Evolutionary conservation across 2,113 vertebrate genomes (phyloP), one percentile per base, ranked within the genome.

Genomic region (Indri indri): DNA sequence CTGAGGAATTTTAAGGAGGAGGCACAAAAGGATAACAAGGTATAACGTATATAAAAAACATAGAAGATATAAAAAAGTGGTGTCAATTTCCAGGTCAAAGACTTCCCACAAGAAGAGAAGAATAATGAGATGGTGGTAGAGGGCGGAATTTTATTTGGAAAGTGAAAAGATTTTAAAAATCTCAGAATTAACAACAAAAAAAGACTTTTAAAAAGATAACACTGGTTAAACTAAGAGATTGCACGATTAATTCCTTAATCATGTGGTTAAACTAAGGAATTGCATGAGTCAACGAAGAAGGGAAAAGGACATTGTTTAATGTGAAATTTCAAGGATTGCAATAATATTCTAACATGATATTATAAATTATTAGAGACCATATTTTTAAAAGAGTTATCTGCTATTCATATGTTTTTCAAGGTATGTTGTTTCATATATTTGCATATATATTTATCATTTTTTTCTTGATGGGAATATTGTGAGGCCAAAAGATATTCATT

Each of bases 121-220:
- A 1, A 2, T 18, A n/a, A 4, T 0, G 22, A 80, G 2, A 2
- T 6, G 5, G 10, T 37, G 34, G 25, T 61, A 32, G 8, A 61
- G 3, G 5, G 70, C 13, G 3, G 3, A 14, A 63, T 86, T 45
- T 32, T 85, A 32, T 42, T 70, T 23, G 7, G 37, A 74, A 74
- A 45, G 30, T 63, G 25, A 93, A 68, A 66, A 59, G 6, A 65
- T 13, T 63, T 4, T n/a, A 52, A 63, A 59, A 23, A 5, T 42
- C 14, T 7, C 45, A 50, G 30, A 74, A 81, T 23, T 83, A 92
- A 83, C 8, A 57, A 57, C 8, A 88, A 61, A 92, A 45, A 59
- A 81, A 32, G 4, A 6, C 27, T 34, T 61, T 30, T n/a, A 0
- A 42, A 59, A 50, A 74, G 2, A 2, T 65, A 59, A 45, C 20